Percentiles rank a stretch among this genome's conserved stretches.
Conservation (phyloP, 2,797 vertebrate genomes). For the Gallinago solitaria region DNA sequence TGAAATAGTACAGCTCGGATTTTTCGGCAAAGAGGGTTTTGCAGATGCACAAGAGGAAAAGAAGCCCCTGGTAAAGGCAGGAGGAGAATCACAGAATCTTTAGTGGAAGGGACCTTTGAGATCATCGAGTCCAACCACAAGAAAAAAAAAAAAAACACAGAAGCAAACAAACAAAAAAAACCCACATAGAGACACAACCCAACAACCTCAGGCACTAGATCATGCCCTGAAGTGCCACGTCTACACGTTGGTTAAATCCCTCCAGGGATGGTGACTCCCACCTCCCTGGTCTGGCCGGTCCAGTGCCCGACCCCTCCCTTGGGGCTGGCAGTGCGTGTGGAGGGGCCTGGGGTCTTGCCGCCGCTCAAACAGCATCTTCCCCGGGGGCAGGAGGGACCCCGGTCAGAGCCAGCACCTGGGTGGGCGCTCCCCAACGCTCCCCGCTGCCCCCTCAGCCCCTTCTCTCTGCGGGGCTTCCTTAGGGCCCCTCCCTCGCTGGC, state of each 20-base stretch:
- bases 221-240: too few species aligned
- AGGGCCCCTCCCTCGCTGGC: background rate
- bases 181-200: too few species aligned
- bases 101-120: too few species aligned
- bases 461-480: background rate
- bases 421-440: accelerated
- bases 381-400: background rate
- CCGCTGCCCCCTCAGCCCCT: background rate
- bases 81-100: background rate
- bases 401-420: accelerated
- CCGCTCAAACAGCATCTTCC: background rate
- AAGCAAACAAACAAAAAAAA: too few species aligned
- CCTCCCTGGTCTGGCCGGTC: too few species aligned
- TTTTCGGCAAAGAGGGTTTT: background rate
- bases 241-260: too few species aligned
- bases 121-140: too few species aligned
- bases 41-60: background rate
- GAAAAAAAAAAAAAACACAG: too few species aligned
- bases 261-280: too few species aligned
- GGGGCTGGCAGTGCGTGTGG: accelerated
- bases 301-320: too few species aligned
- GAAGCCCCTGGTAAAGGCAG: background rate
- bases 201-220: too few species aligned
- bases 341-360: background rate
- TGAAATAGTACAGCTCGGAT: background rate